Evolutionary conservation across 2,888 invertebrate species (phyloP).

Genomic region (Aleiodes leptofemur): DNA sequence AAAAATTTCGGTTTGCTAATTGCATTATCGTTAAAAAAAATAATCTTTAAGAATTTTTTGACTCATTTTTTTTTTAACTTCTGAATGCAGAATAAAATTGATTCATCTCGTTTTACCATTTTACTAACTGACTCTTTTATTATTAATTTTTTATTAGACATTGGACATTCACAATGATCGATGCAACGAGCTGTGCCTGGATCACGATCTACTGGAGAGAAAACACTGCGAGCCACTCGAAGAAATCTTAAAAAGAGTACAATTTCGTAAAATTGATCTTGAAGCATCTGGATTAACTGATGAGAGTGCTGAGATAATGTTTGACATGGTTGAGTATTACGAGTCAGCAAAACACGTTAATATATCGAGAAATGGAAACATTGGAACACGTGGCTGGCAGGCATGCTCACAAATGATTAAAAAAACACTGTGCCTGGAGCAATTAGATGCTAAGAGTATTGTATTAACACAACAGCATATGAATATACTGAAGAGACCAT

Average conservation of each 20-base stretch:
- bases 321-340: conserved; percentile 95
- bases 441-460: conserved; percentile 82
- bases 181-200: conserved; percentile 79
- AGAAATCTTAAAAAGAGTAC: conserved; percentile 87
- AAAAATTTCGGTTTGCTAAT: no score
- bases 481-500: conserved; percentile 84
- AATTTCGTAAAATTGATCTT: conserved; percentile 83
- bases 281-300: conserved; percentile 84
- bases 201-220: conserved; percentile 80
- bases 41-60: background rate
- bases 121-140: background rate
- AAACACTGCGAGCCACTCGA: conserved; percentile 89
- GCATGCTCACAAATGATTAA: conserved; percentile 87
- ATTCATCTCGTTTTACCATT: no score
- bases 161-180: conserved; percentile 75
- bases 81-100: no score
- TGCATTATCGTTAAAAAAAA: no score
- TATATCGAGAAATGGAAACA: conserved; percentile 85
- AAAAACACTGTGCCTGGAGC: conserved; percentile 84
- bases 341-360: conserved; percentile 85
- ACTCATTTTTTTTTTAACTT: background rate
- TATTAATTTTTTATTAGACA: conserved; percentile 63
- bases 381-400: conserved; percentile 89
- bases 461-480: conserved; percentile 82
- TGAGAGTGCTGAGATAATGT: conserved; percentile 85